Evolutionary conservation across 2,113 vertebrate species (phyloP), one percentile per base, ranked within the genome.

Genomic region (Siniperca knerii): DNA sequence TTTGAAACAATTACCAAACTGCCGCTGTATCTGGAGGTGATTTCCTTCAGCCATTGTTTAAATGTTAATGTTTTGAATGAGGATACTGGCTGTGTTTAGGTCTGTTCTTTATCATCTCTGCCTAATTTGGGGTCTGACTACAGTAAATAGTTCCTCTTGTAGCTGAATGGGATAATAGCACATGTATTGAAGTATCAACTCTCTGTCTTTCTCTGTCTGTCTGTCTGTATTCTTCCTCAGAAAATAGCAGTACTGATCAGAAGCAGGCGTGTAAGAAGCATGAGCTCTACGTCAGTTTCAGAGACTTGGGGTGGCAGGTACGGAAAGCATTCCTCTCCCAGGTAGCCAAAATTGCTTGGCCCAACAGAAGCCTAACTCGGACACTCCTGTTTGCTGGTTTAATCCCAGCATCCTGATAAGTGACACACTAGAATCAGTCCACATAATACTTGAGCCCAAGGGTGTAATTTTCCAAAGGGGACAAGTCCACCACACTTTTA

Each of bases 241-340:
- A 99, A 86, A 98, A 97, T 95, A 98, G 97, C 96, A 99, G 97
- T 86, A 94, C 94, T 0, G 97, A 98, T 92, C 97, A 98, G 96
- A 92, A 97, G 74, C 98, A 99, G 93, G 97, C 98, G 16, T 99
- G 98, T 85, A 99, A 98, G 96, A 99, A 99, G 90, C 98, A 99
- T 0, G 98, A 99, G 92, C 97, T 99, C 69, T 99, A 98, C 15
- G 98, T 99, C 95, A 99, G 98, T 87, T 99, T 99, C 96, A 96
- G 97, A 11, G 98, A 99, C 94, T 95, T 99, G 83, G 97, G 98
- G 79, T 99, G 98, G 98, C 98, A 99, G 97, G 98, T 99, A 96
- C 90, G 90, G 79, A 82, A 75, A 83, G 66, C 66, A 20, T 9
- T 7, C 0, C 58, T 71, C 9, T 55, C 3, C 23, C 71, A 70